Base-by-base conservation (phyloP, 2,797 vertebrate species). In the Enteromius viviparus region DNA sequence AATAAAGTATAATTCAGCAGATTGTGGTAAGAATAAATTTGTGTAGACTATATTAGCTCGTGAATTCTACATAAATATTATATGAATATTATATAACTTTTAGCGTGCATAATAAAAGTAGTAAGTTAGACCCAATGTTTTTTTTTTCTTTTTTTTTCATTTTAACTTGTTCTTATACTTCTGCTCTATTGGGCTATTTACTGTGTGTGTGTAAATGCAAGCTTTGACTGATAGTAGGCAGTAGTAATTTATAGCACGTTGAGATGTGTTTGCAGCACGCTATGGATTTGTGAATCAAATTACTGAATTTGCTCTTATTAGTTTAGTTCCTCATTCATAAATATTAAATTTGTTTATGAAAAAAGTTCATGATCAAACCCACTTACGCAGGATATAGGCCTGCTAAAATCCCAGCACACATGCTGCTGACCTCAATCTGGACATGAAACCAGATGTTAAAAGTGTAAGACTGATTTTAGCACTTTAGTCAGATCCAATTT, bases 401-500 rank as follows among this genome's bases (percentile, higher is more conserved):
- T 51, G 53, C 65, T 82, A 66, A 71, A 84, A 51, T 62, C 40
- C 49, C 21, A 23, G n/a, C 53, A 51, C 23, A 60, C 55, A 58
- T 81, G 68, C 69, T 76, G n/a, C 45, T 79, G 45, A 71, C 68
- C 80, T 74, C 29, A 65, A 69, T 68, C 51, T 68, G 72, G 64
- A 77, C 76, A 19, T 51, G 45, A 62, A 83, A 58, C 68, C 40
- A 64, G 47, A 66, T 76, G 76, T 45, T 84, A 71, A 76, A 79
- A 26, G 49, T 55, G 7, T 72, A 82, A 76, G 80, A 74, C 64
- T 78, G 78, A 84, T 69, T 87, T 84, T 42, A 79, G 83, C 78
- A 76, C 81, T 66, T 55, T 81, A 53, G 74, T 85, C 81, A 65
- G 80, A 89, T 92, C 87, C 84, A 87, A 90, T 91, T 90, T 87